Conservation (phyloP, 2,888 invertebrate species). For the Noctuana brunneofusca region DNA sequence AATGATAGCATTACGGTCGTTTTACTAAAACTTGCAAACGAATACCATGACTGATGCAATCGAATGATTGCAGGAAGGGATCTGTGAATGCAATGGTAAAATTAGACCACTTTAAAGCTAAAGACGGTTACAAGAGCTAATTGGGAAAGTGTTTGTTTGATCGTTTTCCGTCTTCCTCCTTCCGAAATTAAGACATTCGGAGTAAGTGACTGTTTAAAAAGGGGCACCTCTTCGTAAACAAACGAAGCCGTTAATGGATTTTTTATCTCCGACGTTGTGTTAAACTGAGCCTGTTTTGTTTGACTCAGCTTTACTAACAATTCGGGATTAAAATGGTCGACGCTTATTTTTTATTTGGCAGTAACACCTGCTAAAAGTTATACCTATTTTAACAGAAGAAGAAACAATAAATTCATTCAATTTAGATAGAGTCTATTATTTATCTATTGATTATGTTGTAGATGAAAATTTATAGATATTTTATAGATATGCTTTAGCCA, state of each 20-base stretch:
- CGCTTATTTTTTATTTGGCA: slow-evolving; percentile 21
- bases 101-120: slow-evolving; percentile 13
- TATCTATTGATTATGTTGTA: too few species aligned
- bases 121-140: slow-evolving; percentile 13
- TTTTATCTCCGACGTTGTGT: slow-evolving; percentile 53
- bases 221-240: slow-evolving; percentile 51
- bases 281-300: slow-evolving; percentile 48
- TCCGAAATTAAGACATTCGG: slow-evolving; percentile 61
- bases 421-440: neutral
- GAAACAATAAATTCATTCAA: too few species aligned
- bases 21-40: neutral
- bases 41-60: neutral
- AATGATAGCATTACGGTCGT: neutral
- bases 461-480: too few species aligned
- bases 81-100: neutral
- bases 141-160: slow-evolving; percentile 37
- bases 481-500: too few species aligned
- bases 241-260: slow-evolving; percentile 48
- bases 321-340: slow-evolving; percentile 23
- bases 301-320: slow-evolving; percentile 38
- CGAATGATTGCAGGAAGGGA: neutral
- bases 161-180: slow-evolving; percentile 42
- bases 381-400: neutral
- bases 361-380: slow-evolving; percentile 23
- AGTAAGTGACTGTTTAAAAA: slow-evolving; percentile 53